phyloP scores from a whole-genome alignment of 2,113 vertebrate genomes.

The Oncorhynchus masou region DNA sequence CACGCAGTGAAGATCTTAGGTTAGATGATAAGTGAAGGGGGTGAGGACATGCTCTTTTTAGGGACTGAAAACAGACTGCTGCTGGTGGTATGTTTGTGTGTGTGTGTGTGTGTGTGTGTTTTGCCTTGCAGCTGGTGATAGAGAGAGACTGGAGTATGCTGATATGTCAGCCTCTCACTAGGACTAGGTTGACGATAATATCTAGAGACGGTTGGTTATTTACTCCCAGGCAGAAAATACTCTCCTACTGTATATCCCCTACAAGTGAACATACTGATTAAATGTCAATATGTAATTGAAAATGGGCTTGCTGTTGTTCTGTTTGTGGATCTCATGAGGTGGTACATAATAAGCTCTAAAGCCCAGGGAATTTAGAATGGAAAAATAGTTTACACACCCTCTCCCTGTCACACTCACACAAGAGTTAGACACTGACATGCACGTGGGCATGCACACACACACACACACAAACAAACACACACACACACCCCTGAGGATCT shows the following conservation, averaged over 20 bases:
- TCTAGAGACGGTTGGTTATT: background rate
- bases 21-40: constrained; percentile 1
- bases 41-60: constrained; percentile 4
- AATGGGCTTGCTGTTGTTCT: too few relatives aligned
- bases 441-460: too few relatives aligned
- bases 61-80: background rate
- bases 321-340: too few relatives aligned
- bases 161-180: background rate
- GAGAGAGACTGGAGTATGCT: background rate
- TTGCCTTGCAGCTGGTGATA: background rate
- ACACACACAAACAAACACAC: too few relatives aligned
- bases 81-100: too few relatives aligned
- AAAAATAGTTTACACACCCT: background rate
- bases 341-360: background rate
- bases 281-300: background rate
- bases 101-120: too few relatives aligned
- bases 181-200: background rate
- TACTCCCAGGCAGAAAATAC: background rate
- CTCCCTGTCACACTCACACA: background rate
- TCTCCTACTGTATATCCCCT: background rate
- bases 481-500: too few relatives aligned
- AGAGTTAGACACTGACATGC: too few relatives aligned
- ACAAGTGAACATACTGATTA: background rate
- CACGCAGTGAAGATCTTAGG: too few relatives aligned
- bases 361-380: background rate